Conservation (phyloP, 1,140 invertebrate genomes). For the Drosophila serrata region DNA sequence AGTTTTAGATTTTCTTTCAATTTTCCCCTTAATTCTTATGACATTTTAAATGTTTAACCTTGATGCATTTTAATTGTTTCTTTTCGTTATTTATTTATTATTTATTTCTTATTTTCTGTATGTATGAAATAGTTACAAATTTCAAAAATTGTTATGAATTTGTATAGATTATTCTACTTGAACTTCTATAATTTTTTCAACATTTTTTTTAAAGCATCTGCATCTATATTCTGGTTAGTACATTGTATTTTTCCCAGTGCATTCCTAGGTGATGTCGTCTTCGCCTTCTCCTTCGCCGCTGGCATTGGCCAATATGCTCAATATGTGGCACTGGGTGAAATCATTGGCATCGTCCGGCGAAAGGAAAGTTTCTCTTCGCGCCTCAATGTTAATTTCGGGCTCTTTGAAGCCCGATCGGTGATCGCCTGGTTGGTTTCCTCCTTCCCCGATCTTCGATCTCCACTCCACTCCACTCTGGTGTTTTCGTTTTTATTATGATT, state of each 20-base stretch:
- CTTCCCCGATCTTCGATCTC: background rate
- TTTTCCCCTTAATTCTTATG: too few relatives aligned
- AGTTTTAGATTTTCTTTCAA: too few relatives aligned
- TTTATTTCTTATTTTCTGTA: too few relatives aligned
- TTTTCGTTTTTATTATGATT: slow-evolving; percentile 51
- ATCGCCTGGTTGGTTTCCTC: slow-evolving; percentile 40
- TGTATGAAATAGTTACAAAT: too few relatives aligned
- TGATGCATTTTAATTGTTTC: too few relatives aligned
- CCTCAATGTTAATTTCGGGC: slow-evolving; percentile 60
- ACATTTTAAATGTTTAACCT: too few relatives aligned
- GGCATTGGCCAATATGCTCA: slow-evolving; percentile 65
- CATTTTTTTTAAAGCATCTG: background rate
- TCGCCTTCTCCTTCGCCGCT: slow-evolving; percentile 34
- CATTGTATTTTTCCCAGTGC: background rate
- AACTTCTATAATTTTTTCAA: background rate
- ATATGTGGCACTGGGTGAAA: slow-evolving; percentile 82
- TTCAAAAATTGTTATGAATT: too few relatives aligned
- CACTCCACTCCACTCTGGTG: background rate
- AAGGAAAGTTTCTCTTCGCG: slow-evolving; percentile 77
- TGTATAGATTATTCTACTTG: too few relatives aligned
- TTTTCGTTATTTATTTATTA: too few relatives aligned
- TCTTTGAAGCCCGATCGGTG: slow-evolving; percentile 62
- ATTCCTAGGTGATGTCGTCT: slow-evolving; percentile 8
- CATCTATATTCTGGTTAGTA: background rate
- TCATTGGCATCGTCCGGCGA: slow-evolving; percentile 60